Conservation (phyloP, 2,888 invertebrate genomes). For the Tenthredo amoena region DNA sequence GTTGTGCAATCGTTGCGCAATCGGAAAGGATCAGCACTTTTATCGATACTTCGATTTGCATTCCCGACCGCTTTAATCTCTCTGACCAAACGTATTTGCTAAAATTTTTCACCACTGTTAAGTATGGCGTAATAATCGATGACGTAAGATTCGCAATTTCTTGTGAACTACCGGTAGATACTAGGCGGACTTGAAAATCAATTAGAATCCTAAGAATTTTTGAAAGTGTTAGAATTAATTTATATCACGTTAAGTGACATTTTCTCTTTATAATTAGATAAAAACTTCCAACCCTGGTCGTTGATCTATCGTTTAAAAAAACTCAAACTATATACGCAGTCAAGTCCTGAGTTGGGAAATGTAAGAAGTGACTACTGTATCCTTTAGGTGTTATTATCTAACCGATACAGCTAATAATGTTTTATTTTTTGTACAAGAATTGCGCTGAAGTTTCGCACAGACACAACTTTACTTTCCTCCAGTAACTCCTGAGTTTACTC, state of each 20-base stretch:
- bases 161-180: neutral
- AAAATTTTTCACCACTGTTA: neutral
- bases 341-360: neutral
- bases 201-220: neutral
- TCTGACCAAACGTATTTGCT: constrained; percentile 19
- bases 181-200: neutral
- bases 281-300: neutral
- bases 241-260: neutral
- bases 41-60: constrained; percentile 5
- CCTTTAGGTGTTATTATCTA: constrained; percentile 37
- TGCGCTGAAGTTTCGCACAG: constrained; percentile 26
- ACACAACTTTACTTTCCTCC: constrained; percentile 30
- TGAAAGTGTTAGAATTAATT: neutral
- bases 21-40: constrained; percentile 34
- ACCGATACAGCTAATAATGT: constrained; percentile 16
- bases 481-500: constrained; percentile 4
- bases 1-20: constrained; percentile 23
- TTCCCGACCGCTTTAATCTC: neutral
- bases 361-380: constrained; percentile 19
- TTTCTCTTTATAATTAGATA: constrained; percentile 34
- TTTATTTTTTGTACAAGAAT: neutral
- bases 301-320: neutral
- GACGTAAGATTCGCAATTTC: constrained; percentile 20
- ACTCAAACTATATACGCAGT: neutral
- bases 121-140: constrained; percentile 1